Conservation (phyloP, 2,888 invertebrate species). For the Cryptus armator region DNA sequence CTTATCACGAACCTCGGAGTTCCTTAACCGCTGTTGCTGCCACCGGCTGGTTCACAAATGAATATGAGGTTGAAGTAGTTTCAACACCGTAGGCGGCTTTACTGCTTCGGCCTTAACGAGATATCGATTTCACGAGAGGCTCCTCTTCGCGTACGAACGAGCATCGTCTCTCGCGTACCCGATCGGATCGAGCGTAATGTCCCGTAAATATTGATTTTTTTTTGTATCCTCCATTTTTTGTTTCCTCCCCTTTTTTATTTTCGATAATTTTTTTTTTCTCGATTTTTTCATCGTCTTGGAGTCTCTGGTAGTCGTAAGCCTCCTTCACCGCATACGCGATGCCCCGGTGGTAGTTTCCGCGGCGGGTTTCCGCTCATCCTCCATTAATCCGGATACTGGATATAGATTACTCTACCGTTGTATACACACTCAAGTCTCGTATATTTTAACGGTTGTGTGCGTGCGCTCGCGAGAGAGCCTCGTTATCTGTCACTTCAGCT, state of each 20-base stretch:
- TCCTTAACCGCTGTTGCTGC: slow-evolving; percentile 31
- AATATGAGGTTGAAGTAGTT: slow-evolving; percentile 22
- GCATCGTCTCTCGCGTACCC: slow-evolving; percentile 3
- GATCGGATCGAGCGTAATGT: slow-evolving; percentile 12
- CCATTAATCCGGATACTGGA: slow-evolving; percentile 11
- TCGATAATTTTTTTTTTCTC: background rate
- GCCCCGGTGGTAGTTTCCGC: background rate
- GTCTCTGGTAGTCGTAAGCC: background rate
- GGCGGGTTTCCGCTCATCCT: background rate
- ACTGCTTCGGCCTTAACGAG: slow-evolving; percentile 33
- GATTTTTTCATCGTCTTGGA: background rate
- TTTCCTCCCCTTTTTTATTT: background rate
- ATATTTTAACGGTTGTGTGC: slow-evolving; percentile 13
- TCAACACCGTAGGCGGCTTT: slow-evolving; percentile 9
- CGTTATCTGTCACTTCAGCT: slow-evolving; percentile 70
- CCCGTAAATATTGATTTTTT: slow-evolving; percentile 57
- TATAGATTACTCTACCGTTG: slow-evolving; percentile 12
- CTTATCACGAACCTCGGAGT: background rate
- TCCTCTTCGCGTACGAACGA: slow-evolving; percentile 7
- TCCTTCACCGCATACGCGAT: background rate
- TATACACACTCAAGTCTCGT: slow-evolving; percentile 35
- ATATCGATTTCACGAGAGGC: slow-evolving; percentile 43
- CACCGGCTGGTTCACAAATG: slow-evolving; percentile 18
- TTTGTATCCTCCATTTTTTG: slow-evolving; percentile 26
- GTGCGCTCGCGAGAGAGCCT: slow-evolving; percentile 44